A percentile compares a stretch with the other conserved stretches of the same genome.
phyloP scores from a whole-genome alignment of 1,140 invertebrate species.

The Drosophila lini region DNA sequence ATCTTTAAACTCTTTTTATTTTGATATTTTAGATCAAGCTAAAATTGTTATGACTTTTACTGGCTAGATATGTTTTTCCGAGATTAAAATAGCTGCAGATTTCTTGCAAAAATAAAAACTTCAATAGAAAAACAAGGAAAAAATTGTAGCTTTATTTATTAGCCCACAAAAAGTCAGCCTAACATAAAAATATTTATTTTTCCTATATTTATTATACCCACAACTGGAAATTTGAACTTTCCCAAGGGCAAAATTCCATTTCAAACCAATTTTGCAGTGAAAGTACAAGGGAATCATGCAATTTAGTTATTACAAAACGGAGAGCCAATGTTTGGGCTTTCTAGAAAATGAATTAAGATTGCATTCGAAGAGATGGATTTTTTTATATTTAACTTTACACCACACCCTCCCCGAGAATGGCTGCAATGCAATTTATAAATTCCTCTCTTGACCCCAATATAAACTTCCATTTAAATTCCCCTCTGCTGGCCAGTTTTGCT shows the following conservation, averaged over 20 bases:
- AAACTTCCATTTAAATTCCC: conserved; percentile 34
- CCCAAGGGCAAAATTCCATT: not conserved
- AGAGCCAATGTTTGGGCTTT: conserved; percentile 4
- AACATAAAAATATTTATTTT: not conserved
- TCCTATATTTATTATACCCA: not conserved
- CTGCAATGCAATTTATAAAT: conserved; percentile 21
- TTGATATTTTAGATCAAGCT: too few species aligned
- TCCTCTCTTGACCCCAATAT: conserved; percentile 26
- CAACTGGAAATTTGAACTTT: not conserved
- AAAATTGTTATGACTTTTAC: not conserved
- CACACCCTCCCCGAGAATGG: not conserved
- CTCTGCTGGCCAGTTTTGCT: conserved; percentile 17
- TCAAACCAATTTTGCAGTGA: conserved; percentile 10
- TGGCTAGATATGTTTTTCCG: not conserved
- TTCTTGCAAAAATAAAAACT: not conserved
- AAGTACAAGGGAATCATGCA: conserved; percentile 9
- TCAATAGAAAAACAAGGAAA: not conserved
- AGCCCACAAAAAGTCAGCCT: not conserved
- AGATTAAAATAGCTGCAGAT: not conserved
- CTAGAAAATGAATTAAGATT: conserved; percentile 8
- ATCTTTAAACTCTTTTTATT: not conserved
- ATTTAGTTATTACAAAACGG: conserved; percentile 12
- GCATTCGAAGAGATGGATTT: conserved; percentile 1
- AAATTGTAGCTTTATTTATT: not conserved
- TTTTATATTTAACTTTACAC: conserved; percentile 3